A percentile compares a stretch with the other conserved stretches of the same genome.
Evolutionary conservation across 2,888 invertebrate genomes (phyloP).

Genomic region (Amphipoea oculea): DNA sequence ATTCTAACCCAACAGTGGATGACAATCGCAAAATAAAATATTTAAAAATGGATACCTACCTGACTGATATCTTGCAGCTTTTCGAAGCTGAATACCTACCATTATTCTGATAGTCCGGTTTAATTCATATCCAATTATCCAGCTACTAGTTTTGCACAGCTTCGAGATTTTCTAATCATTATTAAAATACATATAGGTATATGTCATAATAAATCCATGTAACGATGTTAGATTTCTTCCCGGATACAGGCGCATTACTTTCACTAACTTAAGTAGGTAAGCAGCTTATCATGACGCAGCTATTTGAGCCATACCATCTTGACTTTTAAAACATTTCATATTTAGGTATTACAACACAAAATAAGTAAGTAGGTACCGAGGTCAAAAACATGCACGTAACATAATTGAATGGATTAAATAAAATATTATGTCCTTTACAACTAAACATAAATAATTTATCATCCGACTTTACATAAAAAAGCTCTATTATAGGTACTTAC

Average conservation of each 20-base stretch:
- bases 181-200: constrained; percentile 7
- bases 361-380: neutral
- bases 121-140: neutral
- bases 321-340: constrained; percentile 32
- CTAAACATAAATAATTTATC: constrained; percentile 1
- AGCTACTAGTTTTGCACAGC: neutral
- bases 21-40: neutral
- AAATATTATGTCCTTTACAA: constrained; percentile 4
- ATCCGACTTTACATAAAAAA: constrained; percentile 1
- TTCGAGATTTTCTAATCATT: constrained; percentile 20
- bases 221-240: constrained; percentile 52
- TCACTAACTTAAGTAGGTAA: constrained; percentile 52
- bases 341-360: constrained; percentile 23
- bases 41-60: neutral
- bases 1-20: neutral
- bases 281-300: constrained; percentile 43
- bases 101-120: neutral
- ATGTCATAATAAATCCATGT: constrained; percentile 47
- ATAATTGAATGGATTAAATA: neutral
- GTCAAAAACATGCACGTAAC: constrained; percentile 4
- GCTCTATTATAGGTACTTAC: neutral
- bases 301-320: constrained; percentile 21
- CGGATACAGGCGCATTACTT: constrained; percentile 51
- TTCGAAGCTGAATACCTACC: neutral
- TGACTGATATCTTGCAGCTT: neutral